Conservation (phyloP, 2,113 vertebrate species). For the Nothobranchius furzeri region DNA sequence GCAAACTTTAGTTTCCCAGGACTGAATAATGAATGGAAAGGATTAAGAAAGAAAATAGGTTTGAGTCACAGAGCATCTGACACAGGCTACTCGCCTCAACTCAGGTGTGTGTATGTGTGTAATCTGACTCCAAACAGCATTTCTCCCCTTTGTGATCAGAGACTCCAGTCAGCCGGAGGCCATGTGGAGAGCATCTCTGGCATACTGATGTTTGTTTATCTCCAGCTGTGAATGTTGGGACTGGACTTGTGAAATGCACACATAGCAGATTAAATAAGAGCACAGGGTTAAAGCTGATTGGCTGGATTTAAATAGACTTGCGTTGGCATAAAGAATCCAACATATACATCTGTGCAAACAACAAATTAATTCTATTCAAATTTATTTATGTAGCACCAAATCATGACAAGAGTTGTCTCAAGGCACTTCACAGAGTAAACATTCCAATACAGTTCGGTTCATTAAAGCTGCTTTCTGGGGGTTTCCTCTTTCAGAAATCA, state of each 20-base stretch:
- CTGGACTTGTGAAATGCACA: slow-evolving; percentile 31
- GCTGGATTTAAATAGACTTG: neutral
- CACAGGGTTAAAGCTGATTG: neutral
- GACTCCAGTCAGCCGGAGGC: slow-evolving; percentile 36
- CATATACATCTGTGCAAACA: too few species aligned
- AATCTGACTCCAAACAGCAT: slow-evolving; percentile 53
- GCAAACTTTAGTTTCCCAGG: slow-evolving; percentile 34
- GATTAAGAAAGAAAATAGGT: slow-evolving; percentile 25
- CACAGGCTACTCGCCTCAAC: slow-evolving; percentile 32
- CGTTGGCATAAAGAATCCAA: too few species aligned
- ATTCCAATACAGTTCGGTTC: too few species aligned
- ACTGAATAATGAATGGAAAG: slow-evolving; percentile 61
- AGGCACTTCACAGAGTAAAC: too few species aligned
- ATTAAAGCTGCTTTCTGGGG: too few species aligned
- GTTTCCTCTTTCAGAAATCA: too few species aligned
- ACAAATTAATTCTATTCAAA: too few species aligned
- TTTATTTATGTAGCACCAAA: too few species aligned
- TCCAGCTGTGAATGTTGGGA: slow-evolving; percentile 39
- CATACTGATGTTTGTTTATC: slow-evolving; percentile 31
- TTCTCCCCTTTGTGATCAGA: slow-evolving; percentile 49
- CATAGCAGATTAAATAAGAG: neutral
- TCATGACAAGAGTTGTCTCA: too few species aligned
- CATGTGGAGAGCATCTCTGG: slow-evolving; percentile 39
- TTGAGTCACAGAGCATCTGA: slow-evolving; percentile 27
- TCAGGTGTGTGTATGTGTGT: slow-evolving; percentile 57